phyloP scores from a whole-genome alignment of 2,888 invertebrate genomes.

The Dolomedes plantarius region DNA sequence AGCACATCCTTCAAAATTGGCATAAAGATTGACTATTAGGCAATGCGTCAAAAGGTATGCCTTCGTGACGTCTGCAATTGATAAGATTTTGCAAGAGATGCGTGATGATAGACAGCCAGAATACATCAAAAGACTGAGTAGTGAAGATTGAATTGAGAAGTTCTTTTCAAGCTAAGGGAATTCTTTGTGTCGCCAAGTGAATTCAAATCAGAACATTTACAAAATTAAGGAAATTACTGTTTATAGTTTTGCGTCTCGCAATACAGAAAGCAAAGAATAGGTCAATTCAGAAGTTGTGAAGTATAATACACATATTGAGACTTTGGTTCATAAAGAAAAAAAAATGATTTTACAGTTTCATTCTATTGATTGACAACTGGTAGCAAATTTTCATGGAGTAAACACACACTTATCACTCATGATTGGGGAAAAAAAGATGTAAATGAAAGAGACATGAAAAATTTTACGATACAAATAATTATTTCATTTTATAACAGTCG shows the following conservation, averaged over 20 bases:
- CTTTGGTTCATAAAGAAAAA: neutral
- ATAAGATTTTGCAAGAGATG: slow-evolving; percentile 12
- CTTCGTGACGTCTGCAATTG: slow-evolving; percentile 10
- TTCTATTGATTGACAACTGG: neutral
- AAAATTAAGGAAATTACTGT: slow-evolving; percentile 22
- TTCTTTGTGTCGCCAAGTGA: neutral
- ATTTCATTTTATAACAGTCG: too few relatives aligned
- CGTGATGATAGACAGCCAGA: slow-evolving; percentile 5
- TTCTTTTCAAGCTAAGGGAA: neutral
- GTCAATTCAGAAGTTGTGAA: neutral
- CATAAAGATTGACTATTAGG: slow-evolving; percentile 57
- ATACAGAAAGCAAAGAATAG: neutral
- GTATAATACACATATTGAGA: neutral
- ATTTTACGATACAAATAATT: too few relatives aligned
- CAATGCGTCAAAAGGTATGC: slow-evolving; percentile 36
- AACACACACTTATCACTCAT: too few relatives aligned
- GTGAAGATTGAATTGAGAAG: neutral
- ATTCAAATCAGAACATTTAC: slow-evolving; percentile 17
- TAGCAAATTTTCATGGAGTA: neutral
- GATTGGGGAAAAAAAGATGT: too few relatives aligned
- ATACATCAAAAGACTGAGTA: neutral
- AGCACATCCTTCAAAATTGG: slow-evolving; percentile 35
- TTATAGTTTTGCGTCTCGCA: neutral
- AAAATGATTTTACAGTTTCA: neutral
- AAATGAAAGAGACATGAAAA: too few relatives aligned